Evolutionary conservation across 1,140 invertebrate species (phyloP).

Genomic region (Heliconius eleuchia): DNA sequence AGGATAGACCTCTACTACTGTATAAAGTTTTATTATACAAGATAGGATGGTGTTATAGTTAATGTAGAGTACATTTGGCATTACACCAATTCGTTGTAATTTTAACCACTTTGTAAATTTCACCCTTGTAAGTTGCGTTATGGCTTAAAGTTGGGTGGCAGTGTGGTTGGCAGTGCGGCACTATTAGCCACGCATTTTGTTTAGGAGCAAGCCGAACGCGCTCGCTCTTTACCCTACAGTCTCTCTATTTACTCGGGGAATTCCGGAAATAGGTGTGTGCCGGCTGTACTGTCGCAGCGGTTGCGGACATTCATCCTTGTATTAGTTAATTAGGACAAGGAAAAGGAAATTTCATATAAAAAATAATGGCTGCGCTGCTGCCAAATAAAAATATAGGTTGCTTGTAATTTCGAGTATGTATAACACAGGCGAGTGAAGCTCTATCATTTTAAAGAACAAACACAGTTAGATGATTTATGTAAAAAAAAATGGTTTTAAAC

Average conservation of each 20-base stretch:
- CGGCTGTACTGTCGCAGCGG: background rate
- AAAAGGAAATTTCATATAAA: background rate
- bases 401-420: background rate
- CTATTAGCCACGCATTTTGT: constrained; percentile 23
- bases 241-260: constrained; percentile 25
- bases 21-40: constrained; percentile 34
- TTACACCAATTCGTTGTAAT: constrained; percentile 3
- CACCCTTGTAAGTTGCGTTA: constrained; percentile 14
- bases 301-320: background rate
- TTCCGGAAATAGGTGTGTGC: background rate
- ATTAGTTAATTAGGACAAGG: constrained; percentile 2
- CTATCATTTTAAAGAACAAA: background rate
- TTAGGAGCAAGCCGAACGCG: constrained; percentile 21
- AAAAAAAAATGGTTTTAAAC: background rate
- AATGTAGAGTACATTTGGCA: constrained; percentile 29
- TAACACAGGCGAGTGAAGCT: background rate
- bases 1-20: background rate
- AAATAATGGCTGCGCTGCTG: background rate
- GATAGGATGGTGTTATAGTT: constrained; percentile 31
- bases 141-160: constrained; percentile 5
- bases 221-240: constrained; percentile 15
- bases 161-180: background rate
- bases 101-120: constrained; percentile 10
- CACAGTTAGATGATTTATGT: background rate
- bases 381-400: background rate